Evolutionary conservation across 2,888 invertebrate genomes (phyloP).

Genomic region (Nomada fabriciana): DNA sequence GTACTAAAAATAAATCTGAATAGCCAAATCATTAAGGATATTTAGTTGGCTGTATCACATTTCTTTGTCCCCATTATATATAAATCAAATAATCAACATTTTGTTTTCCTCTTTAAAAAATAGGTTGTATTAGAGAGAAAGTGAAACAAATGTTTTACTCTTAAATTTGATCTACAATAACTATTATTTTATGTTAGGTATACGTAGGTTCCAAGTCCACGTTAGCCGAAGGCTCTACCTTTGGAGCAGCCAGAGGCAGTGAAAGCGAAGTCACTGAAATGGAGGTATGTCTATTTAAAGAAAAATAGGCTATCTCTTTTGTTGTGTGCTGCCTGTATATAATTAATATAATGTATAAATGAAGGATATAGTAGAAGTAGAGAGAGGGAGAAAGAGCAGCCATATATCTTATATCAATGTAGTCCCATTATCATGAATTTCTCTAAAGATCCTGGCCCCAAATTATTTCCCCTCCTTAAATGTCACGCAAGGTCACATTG

Average conservation of each 20-base stretch:
- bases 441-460: conserved; percentile 61
- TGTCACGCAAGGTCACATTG: conserved; percentile 82
- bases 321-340: conserved; percentile 23
- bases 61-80: background rate
- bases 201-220: conserved; percentile 83
- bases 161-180: conserved; percentile 41
- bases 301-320: conserved; percentile 46
- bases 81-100: background rate
- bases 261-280: conserved; percentile 82
- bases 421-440: conserved; percentile 31
- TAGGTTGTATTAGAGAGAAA: background rate
- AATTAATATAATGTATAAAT: conserved; percentile 10
- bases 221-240: conserved; percentile 80
- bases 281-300: conserved; percentile 76
- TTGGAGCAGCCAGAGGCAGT: conserved; percentile 77
- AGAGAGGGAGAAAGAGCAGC: conserved; percentile 8
- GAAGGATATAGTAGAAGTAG: background rate
- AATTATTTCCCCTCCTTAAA: conserved; percentile 76
- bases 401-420: conserved; percentile 26
- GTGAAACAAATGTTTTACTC: conserved; percentile 3
- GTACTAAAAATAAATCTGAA: conserved; percentile 72
- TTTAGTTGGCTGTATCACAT: conserved; percentile 11
- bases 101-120: background rate
- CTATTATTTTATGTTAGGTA: conserved; percentile 75
- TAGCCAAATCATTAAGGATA: conserved; percentile 60